These are phyloP conservation scores for Rhimphoctona megacephalus DNA, from an alignment of 2,888 invertebrate species.

Conservation along the genomic window DNA sequence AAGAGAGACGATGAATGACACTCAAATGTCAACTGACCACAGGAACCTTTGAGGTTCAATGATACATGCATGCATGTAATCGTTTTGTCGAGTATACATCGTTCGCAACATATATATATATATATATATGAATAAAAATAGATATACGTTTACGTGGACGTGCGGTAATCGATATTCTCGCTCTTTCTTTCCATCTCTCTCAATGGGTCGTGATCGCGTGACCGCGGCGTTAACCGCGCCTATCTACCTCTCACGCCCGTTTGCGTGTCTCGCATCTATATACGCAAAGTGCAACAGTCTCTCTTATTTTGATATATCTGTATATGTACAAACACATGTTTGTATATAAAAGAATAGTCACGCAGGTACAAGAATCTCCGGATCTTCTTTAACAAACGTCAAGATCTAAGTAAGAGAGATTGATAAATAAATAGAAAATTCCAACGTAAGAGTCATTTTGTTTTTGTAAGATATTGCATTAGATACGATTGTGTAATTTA, in stretches of 20 bases:
- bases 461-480: neutral
- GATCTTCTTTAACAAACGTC: conserved; percentile 8
- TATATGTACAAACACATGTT: neutral
- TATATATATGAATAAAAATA: neutral
- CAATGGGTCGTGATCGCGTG: conserved; percentile 43
- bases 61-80: conserved; percentile 15
- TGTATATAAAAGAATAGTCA: neutral
- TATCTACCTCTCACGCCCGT: conserved; percentile 45
- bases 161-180: conserved; percentile 27
- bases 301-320: conserved; percentile 5
- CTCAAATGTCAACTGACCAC: conserved; percentile 22
- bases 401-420: neutral
- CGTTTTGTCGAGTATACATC: conserved; percentile 26
- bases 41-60: conserved; percentile 28
- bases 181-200: neutral
- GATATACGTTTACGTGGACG: neutral
- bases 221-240: conserved; percentile 57
- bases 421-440: neutral
- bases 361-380: conserved; percentile 29
- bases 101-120: neutral
- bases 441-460: neutral
- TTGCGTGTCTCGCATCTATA: conserved; percentile 49
- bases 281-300: conserved; percentile 51
- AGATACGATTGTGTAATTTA: neutral
- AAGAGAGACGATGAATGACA: conserved; percentile 4